phyloP scores from a whole-genome alignment of 2,113 vertebrate species.

The Morone chrysops region DNA sequence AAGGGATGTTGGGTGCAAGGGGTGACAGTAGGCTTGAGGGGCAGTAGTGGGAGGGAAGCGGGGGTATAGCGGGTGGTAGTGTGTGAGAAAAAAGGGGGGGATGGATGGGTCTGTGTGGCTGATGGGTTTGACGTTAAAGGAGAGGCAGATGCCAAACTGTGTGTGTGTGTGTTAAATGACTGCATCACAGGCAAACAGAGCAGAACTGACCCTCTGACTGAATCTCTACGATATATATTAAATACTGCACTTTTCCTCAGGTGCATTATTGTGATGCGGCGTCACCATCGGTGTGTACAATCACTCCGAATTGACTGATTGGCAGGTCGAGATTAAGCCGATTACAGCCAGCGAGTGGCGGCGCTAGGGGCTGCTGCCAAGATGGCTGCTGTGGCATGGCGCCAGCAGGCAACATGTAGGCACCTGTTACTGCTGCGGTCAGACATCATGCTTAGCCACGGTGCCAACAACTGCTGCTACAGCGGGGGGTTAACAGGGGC shows the following conservation, averaged over 20 bases:
- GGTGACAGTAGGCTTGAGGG: constrained; percentile 70
- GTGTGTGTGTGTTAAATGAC: constrained; percentile 5
- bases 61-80: constrained; percentile 3
- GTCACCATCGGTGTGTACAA: constrained; percentile 25
- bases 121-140: constrained; percentile 59
- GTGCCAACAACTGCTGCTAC: constrained; percentile 69
- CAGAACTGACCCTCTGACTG: constrained; percentile 27
- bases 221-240: not conserved
- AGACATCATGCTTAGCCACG: constrained; percentile 62
- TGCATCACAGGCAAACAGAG: not conserved
- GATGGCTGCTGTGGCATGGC: constrained; percentile 78
- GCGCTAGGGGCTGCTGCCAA: constrained; percentile 75
- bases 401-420: constrained; percentile 85
- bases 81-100: constrained; percentile 12
- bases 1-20: constrained; percentile 45
- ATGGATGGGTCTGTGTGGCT: constrained; percentile 47
- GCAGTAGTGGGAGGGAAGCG: constrained; percentile 46
- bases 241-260: not conserved
- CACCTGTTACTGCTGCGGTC: constrained; percentile 83
- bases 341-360: constrained; percentile 75
- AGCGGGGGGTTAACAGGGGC: constrained; percentile 61
- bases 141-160: constrained; percentile 19
- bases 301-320: constrained; percentile 68
- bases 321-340: constrained; percentile 69
- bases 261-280: not conserved